A percentile compares a stretch with the other conserved stretches of the same genome.
These are phyloP conservation scores for Polypterus bichir DNA, from an alignment of 2,113 vertebrate genomes.

Conservation along the genomic window DNA sequence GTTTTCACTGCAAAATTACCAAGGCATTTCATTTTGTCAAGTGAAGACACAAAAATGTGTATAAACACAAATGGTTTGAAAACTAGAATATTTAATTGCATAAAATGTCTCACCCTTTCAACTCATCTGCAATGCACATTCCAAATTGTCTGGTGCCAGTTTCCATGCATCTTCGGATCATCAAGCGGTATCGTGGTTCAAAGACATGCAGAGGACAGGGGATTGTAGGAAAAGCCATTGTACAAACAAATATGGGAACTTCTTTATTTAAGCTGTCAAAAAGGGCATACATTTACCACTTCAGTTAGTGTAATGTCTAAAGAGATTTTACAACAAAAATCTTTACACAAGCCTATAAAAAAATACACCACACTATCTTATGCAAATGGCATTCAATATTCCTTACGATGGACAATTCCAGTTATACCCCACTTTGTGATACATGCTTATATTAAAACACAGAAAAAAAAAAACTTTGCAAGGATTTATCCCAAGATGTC, in stretches of 20 bases:
- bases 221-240: constrained; percentile 86
- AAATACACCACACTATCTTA: too few species aligned
- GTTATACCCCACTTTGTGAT: too few species aligned
- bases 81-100: neutral
- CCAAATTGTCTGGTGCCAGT: constrained; percentile 81
- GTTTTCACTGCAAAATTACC: too few species aligned
- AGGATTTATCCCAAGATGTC: too few species aligned
- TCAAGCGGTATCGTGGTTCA: constrained; percentile 79
- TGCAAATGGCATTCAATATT: too few species aligned
- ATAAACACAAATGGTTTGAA: neutral
- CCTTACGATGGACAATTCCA: too few species aligned
- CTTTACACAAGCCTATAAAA: too few species aligned
- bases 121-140: constrained; percentile 81
- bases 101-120: constrained; percentile 60
- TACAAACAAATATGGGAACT: constrained; percentile 87
- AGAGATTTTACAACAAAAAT: too few species aligned
- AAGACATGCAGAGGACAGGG: constrained; percentile 81
- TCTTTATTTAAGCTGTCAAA: constrained; percentile 74
- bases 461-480: too few species aligned
- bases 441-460: too few species aligned
- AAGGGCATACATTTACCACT: neutral
- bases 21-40: too few species aligned
- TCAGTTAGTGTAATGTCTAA: too few species aligned
- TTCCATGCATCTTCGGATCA: constrained; percentile 88
- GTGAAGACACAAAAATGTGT: neutral